Percentiles rank a stretch among this genome's conserved stretches.
phyloP scores from a whole-genome alignment of 2,113 vertebrate species.

The Trogon surrucura region DNA sequence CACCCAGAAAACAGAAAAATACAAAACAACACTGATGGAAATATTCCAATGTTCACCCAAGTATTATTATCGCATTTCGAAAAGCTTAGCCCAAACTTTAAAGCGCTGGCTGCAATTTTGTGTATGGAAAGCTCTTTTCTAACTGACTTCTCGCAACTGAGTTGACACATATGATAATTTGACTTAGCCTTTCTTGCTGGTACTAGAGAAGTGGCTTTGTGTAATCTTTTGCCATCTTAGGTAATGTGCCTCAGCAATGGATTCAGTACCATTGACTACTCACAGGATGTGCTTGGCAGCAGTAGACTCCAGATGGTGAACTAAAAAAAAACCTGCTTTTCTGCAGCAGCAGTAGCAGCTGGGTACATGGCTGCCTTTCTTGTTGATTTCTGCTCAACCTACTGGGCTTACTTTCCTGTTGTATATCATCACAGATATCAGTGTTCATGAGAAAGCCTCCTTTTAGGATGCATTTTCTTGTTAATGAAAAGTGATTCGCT shows the following conservation, averaged over 20 bases:
- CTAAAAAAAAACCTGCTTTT: slow-evolving; percentile 20
- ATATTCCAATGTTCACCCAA: background rate
- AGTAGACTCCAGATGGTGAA: slow-evolving; percentile 48
- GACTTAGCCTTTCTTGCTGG: background rate
- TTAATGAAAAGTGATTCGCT: background rate
- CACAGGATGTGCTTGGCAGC: slow-evolving; percentile 41
- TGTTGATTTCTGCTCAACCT: slow-evolving; percentile 16
- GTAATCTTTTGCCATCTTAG: background rate
- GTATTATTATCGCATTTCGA: background rate
- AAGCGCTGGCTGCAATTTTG: background rate
- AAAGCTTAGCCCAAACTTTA: background rate
- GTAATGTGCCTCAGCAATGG: background rate
- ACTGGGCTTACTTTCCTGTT: background rate
- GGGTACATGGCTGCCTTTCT: slow-evolving; percentile 24
- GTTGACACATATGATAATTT: background rate
- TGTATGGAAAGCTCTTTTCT: background rate
- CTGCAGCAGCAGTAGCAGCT: slow-evolving; percentile 40
- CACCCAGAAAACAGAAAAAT: background rate
- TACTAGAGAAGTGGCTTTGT: background rate
- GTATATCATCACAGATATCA: background rate
- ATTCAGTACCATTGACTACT: background rate
- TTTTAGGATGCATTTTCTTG: background rate
- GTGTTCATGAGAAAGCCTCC: background rate
- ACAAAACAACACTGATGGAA: background rate
- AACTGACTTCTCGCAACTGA: background rate